These are phyloP conservation scores for Periphyllus acericola DNA, from an alignment of 2,888 invertebrate species.

Conservation along the genomic window DNA sequence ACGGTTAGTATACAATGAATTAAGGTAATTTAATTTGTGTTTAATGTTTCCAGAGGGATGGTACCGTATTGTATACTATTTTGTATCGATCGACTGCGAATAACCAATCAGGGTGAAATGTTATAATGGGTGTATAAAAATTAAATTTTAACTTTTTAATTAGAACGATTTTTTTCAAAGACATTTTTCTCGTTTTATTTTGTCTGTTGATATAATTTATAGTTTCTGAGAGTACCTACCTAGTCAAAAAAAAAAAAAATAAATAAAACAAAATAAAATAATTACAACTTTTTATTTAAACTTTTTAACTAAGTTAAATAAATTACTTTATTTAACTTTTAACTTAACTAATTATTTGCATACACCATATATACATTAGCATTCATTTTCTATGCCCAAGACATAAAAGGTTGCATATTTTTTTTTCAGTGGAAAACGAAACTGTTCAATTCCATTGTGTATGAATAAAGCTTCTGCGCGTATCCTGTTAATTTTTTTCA, in stretches of 20 bases:
- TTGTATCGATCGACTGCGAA: not conserved
- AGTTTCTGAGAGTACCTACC: constrained; percentile 26
- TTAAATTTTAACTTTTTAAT: constrained; percentile 42
- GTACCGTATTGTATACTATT: constrained; percentile 14
- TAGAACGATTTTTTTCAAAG: not conserved
- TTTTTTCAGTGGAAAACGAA: not conserved
- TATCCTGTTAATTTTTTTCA: not conserved
- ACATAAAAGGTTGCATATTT: constrained; percentile 9
- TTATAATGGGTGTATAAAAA: constrained; percentile 9
- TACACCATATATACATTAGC: constrained; percentile 26
- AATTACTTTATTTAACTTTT: constrained; percentile 48
- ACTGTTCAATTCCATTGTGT: constrained; percentile 6
- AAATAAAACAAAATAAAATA: constrained; percentile 41
- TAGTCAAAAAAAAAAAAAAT: constrained; percentile 6
- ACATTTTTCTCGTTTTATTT: not conserved
- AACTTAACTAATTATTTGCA: constrained; percentile 46
- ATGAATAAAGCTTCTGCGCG: not conserved
- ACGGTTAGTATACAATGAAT: constrained; percentile 37
- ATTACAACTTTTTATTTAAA: constrained; percentile 57
- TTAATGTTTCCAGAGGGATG: constrained; percentile 36
- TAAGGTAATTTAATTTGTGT: constrained; percentile 46
- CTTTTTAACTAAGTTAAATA: constrained; percentile 54
- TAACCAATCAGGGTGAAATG: constrained; percentile 18
- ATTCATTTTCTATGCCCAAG: not conserved
- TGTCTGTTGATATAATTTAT: constrained; percentile 44